Conservation (phyloP, 2,113 vertebrate genomes). For the Orycteropus afer region DNA sequence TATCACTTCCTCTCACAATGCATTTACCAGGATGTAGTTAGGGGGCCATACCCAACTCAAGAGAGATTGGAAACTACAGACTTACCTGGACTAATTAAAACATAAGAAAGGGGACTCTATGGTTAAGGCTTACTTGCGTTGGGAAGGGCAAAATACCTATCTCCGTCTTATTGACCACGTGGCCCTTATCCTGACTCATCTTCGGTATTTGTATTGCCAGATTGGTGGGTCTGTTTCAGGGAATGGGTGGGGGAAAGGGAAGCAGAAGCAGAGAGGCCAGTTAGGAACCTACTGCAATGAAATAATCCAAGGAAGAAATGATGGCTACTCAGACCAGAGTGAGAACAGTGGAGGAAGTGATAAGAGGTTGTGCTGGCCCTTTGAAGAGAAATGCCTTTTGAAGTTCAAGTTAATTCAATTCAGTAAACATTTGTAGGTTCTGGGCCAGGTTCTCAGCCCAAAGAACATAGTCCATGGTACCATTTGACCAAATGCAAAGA, state of each 20-base stretch:
- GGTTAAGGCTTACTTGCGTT: neutral
- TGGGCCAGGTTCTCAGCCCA: neutral
- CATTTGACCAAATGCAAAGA: neutral
- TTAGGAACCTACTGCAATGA: neutral
- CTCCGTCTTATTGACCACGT: neutral
- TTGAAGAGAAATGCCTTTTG: neutral
- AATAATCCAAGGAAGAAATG: neutral
- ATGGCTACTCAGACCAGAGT: neutral
- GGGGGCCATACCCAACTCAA: neutral
- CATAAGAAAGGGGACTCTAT: neutral
- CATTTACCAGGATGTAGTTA: neutral
- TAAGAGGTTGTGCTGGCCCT: neutral
- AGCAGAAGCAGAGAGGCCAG: neutral
- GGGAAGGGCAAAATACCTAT: neutral
- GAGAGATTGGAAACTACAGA: neutral
- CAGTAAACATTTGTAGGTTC: neutral
- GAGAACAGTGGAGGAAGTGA: neutral
- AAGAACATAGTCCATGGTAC: neutral
- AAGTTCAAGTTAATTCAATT: slow-evolving; percentile 48
- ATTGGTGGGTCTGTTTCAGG: neutral
- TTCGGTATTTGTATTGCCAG: neutral
- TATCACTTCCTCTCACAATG: neutral
- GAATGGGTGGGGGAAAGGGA: no score
- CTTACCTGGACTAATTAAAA: neutral
- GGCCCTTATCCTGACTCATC: neutral